These are phyloP conservation scores for Tetramorium alpestre DNA, from an alignment of 1,140 invertebrate species.

Conservation along the genomic window DNA sequence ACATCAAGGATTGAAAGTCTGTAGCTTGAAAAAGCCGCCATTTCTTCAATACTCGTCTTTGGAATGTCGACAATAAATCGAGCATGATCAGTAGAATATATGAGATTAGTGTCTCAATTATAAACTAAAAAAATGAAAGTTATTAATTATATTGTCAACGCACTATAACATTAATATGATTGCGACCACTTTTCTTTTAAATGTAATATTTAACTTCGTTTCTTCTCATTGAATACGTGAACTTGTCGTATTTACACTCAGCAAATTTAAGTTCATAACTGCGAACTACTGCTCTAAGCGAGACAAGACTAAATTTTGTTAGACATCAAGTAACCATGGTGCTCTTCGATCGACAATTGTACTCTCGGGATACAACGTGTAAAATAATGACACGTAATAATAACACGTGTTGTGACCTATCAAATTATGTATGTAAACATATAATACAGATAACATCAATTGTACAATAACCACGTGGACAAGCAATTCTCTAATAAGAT, in stretches of 20 bases:
- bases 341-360: background rate
- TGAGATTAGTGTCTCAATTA: background rate
- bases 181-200: background rate
- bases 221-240: background rate
- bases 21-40: constrained; percentile 60
- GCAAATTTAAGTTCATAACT: background rate
- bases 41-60: background rate
- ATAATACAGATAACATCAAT: background rate
- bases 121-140: background rate
- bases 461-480: background rate
- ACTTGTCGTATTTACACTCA: background rate
- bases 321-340: constrained; percentile 8
- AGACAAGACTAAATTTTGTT: background rate
- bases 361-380: background rate
- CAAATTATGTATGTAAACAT: constrained; percentile 12
- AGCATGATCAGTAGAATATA: background rate
- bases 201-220: background rate
- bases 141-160: background rate
- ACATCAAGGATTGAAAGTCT: constrained; percentile 53
- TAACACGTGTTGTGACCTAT: background rate
- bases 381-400: background rate
- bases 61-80: background rate
- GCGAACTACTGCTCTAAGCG: background rate
- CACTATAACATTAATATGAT: background rate
- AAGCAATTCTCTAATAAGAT: background rate